Conservation (phyloP, 2,888 invertebrate species). For the Drosophila merina region DNA sequence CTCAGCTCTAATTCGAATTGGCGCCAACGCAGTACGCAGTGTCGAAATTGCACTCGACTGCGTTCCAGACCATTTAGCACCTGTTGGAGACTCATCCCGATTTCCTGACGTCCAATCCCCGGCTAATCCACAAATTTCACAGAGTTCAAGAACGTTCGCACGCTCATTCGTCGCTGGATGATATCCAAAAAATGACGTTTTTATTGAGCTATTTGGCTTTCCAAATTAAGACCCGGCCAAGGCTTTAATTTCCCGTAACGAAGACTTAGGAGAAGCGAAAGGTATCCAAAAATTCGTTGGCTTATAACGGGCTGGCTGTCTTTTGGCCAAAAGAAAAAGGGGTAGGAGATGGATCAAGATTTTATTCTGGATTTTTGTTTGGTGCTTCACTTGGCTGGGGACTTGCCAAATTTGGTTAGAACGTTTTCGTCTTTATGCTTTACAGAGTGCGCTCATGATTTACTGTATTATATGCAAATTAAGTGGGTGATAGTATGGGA, state of each 20-base stretch:
- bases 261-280: slow-evolving; percentile 37
- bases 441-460: slow-evolving; percentile 51
- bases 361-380: not conserved
- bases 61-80: slow-evolving; percentile 64
- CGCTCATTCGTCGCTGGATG: slow-evolving; percentile 9
- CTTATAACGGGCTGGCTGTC: slow-evolving; percentile 16
- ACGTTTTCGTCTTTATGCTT: slow-evolving; percentile 47
- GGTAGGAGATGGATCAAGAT: slow-evolving; percentile 6
- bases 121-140: not conserved
- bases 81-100: slow-evolving; percentile 25
- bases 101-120: not conserved
- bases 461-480: slow-evolving; percentile 66
- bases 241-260: slow-evolving; percentile 63
- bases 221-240: slow-evolving; percentile 48
- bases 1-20: slow-evolving; percentile 60
- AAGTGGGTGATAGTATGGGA: slow-evolving; percentile 17
- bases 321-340: slow-evolving; percentile 3
- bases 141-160: slow-evolving; percentile 66
- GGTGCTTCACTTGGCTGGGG: slow-evolving; percentile 12
- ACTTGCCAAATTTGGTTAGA: slow-evolving; percentile 62
- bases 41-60: slow-evolving; percentile 41
- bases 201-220: slow-evolving; percentile 39
- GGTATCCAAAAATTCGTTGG: not conserved
- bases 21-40: slow-evolving; percentile 52
- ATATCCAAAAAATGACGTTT: slow-evolving; percentile 46